A percentile compares a stretch with the other conserved stretches of the same genome.
phyloP scores from a whole-genome alignment of 2,888 invertebrate species.

The Camponotus fellah region DNA sequence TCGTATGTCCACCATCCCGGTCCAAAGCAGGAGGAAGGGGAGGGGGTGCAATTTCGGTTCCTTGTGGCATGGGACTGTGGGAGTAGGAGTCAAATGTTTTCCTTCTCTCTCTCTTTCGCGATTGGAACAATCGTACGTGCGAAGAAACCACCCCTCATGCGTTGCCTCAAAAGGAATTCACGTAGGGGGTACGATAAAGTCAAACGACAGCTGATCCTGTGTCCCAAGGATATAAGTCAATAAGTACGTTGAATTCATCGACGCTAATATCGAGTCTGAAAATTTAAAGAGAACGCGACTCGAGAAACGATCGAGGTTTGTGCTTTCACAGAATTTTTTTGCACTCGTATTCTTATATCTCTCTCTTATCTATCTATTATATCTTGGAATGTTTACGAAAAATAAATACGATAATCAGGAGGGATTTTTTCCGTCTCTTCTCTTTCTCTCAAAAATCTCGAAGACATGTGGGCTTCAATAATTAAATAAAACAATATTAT shows the following conservation, averaged over 20 bases:
- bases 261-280: not conserved
- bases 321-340: not conserved
- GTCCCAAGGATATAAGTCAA: slow-evolving; percentile 81
- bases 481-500: too few species aligned
- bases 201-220: slow-evolving; percentile 79
- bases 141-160: slow-evolving; percentile 74
- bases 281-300: not conserved
- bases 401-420: too few species aligned
- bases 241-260: slow-evolving; percentile 78
- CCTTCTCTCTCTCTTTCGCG: slow-evolving; percentile 66
- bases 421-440: not conserved
- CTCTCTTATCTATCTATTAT: not conserved
- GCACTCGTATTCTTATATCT: not conserved
- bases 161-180: slow-evolving; percentile 65
- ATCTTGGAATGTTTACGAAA: slow-evolving; percentile 3
- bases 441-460: not conserved
- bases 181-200: slow-evolving; percentile 78
- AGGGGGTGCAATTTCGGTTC: slow-evolving; percentile 61
- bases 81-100: slow-evolving; percentile 65
- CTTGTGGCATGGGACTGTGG: slow-evolving; percentile 72
- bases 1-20: slow-evolving; percentile 8
- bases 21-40: slow-evolving; percentile 49
- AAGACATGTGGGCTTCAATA: not conserved
- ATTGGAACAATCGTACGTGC: slow-evolving; percentile 70
- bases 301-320: slow-evolving; percentile 1